Evolutionary conservation across 1,140 invertebrate genomes (phyloP).

Genomic region (Nylanderia fulva): DNA sequence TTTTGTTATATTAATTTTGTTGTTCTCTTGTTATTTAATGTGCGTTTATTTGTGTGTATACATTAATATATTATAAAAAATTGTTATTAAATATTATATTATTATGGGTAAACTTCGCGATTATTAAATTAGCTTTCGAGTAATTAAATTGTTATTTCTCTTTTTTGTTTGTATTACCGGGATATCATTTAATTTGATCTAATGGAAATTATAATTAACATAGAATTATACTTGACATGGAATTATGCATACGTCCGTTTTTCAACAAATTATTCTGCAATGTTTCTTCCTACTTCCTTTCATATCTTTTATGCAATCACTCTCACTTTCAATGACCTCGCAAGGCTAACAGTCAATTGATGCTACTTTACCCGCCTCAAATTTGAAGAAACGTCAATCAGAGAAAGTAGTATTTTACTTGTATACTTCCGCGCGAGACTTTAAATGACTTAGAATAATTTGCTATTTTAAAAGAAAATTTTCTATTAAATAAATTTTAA

Average conservation of each 20-base stretch:
- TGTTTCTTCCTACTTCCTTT: slow-evolving; percentile 33
- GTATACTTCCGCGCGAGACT: neutral
- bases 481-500: neutral
- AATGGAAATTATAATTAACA: neutral
- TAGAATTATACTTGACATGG: neutral
- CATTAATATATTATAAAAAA: neutral
- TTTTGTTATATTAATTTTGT: neutral
- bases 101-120: neutral
- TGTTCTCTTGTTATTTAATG: too few relatives aligned
- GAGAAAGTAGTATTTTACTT: too few relatives aligned
- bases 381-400: neutral
- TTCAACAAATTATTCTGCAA: neutral
- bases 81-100: neutral
- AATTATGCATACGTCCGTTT: slow-evolving; percentile 19
- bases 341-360: slow-evolving; percentile 5
- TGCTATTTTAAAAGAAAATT: neutral
- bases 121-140: neutral
- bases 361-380: neutral
- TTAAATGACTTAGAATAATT: neutral
- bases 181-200: neutral
- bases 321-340: slow-evolving; percentile 43
- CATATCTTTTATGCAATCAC: slow-evolving; percentile 40
- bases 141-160: neutral
- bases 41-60: neutral
- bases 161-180: neutral